Conservation (phyloP, 2,113 vertebrate genomes). For the Castor canadensis region DNA sequence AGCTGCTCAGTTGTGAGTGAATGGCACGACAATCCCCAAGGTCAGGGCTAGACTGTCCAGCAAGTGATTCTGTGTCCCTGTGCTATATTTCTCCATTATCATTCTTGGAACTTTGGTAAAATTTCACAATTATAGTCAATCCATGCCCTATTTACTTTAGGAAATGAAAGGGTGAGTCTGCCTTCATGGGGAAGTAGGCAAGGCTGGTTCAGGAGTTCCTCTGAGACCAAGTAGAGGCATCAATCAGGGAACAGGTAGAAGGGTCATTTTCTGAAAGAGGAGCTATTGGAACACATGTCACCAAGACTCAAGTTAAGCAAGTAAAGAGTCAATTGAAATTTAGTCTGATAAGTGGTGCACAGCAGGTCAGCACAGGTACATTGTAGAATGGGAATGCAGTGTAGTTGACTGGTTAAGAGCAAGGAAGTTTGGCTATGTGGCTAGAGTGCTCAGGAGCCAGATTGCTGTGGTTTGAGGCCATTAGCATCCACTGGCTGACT, state of each 20-base stretch:
- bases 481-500: background rate
- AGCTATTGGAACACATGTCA: background rate
- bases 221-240: background rate
- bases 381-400: background rate
- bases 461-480: background rate
- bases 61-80: background rate
- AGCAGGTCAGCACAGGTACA: too few relatives aligned
- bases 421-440: too few relatives aligned
- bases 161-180: background rate
- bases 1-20: background rate
- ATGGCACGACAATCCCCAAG: background rate
- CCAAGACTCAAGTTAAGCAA: background rate
- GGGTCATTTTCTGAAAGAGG: background rate
- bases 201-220: background rate
- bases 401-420: too few relatives aligned
- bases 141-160: background rate
- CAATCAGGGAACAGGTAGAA: background rate
- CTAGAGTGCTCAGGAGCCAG: background rate
- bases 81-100: background rate
- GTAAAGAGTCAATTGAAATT: background rate
- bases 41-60: background rate
- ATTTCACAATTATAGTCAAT: background rate
- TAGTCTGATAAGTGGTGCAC: background rate
- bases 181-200: fast-evolving
- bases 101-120: background rate